Conservation (phyloP, 1,140 invertebrate species). For the Myzus persicae region DNA sequence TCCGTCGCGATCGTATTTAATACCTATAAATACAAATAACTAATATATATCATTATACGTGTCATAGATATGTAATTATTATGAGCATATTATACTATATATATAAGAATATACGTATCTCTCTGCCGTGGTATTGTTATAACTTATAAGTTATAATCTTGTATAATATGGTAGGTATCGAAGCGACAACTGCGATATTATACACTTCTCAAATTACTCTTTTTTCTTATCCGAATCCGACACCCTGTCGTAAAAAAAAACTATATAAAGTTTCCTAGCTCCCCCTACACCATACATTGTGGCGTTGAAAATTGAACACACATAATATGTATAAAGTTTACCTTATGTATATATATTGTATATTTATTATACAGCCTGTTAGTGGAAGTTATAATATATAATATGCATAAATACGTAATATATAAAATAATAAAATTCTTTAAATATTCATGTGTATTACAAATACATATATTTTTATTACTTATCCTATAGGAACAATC, state of each 20-base stretch:
- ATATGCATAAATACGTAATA: neutral
- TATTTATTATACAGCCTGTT: neutral
- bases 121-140: neutral
- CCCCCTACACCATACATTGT: neutral
- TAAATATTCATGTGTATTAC: neutral
- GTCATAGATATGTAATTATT: neutral
- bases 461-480: no score
- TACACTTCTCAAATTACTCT: neutral
- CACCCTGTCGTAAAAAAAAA: slow-evolving; percentile 3
- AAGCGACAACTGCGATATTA: neutral
- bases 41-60: neutral
- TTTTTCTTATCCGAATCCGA: neutral
- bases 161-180: neutral
- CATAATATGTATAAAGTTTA: no score
- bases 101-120: neutral
- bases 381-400: neutral
- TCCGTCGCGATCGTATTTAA: neutral
- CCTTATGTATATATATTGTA: no score
- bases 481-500: neutral
- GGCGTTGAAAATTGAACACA: neutral
- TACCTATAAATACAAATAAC: neutral
- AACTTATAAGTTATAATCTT: neutral
- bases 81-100: neutral
- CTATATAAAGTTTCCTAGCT: neutral
- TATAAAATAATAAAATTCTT: neutral